A percentile compares a stretch with the other conserved stretches of the same genome.
phyloP scores from a whole-genome alignment of 2,888 invertebrate genomes.

The Limnephilus marmoratus region DNA sequence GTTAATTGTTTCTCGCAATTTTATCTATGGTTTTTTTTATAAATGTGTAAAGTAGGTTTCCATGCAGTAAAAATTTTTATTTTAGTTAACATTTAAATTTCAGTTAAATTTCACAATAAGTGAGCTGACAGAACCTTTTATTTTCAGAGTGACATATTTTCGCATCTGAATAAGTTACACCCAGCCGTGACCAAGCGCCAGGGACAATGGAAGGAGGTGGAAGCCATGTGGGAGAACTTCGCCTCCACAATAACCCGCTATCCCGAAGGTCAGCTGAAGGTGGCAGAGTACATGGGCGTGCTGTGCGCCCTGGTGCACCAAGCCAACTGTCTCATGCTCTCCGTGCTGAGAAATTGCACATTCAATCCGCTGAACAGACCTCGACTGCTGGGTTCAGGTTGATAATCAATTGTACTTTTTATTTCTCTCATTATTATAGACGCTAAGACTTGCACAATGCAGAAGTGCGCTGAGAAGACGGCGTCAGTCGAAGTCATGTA shows the following conservation, averaged over 20 bases:
- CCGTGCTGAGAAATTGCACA: slow-evolving; percentile 77
- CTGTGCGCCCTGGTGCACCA: slow-evolving; percentile 66
- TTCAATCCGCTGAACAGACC: slow-evolving; percentile 77
- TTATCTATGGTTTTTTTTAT: too few species aligned
- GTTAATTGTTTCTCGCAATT: too few species aligned
- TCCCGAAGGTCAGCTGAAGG: slow-evolving; percentile 76
- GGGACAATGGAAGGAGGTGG: slow-evolving; percentile 76
- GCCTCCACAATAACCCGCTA: slow-evolving; percentile 75
- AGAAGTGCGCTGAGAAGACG: background rate
- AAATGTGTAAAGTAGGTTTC: too few species aligned
- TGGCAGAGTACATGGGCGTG: slow-evolving; percentile 73
- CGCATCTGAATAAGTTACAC: slow-evolving; percentile 74
- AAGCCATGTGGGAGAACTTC: slow-evolving; percentile 76
- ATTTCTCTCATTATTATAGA: background rate
- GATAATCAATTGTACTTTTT: slow-evolving; percentile 55
- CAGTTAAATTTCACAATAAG: too few species aligned
- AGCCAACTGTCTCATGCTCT: slow-evolving; percentile 71
- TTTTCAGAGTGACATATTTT: slow-evolving; percentile 74
- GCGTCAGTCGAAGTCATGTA: too few species aligned
- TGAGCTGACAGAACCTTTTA: background rate
- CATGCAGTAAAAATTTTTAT: too few species aligned
- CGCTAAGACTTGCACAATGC: background rate
- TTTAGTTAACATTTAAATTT: too few species aligned
- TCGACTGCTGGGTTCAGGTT: slow-evolving; percentile 75
- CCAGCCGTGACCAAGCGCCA: slow-evolving; percentile 75